phyloP scores from a whole-genome alignment of 2,113 vertebrate species.

The Salvelinus sp. region DNA sequence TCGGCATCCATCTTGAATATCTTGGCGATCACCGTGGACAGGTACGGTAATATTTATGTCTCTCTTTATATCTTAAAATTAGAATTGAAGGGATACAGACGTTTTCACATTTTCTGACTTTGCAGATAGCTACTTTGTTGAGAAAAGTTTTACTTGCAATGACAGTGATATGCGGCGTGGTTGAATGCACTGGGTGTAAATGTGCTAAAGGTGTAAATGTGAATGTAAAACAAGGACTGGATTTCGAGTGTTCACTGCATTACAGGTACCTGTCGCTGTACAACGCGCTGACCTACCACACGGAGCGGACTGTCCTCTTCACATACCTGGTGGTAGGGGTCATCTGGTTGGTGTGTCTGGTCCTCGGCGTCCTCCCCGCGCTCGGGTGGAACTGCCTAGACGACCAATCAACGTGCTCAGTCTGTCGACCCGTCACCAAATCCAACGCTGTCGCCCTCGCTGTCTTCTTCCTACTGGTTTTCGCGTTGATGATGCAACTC shows the following conservation, averaged over 20 bases:
- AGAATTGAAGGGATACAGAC: no score
- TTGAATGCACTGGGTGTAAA: no score
- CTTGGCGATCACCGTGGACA: slow-evolving; percentile 89
- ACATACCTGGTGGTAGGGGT: slow-evolving; percentile 83
- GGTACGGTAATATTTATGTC: slow-evolving; percentile 28
- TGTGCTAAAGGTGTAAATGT: no score
- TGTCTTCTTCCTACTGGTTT: slow-evolving; percentile 85
- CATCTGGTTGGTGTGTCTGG: slow-evolving; percentile 80
- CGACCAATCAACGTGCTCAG: slow-evolving; percentile 81
- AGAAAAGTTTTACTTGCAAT: no score
- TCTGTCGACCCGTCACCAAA: slow-evolving; percentile 85
- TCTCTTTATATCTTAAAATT: no score
- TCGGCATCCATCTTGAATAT: slow-evolving; percentile 88
- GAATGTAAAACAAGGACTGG: no score
- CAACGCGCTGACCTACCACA: slow-evolving; percentile 91
- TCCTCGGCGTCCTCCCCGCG: slow-evolving; percentile 80
- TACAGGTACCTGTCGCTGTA: slow-evolving; percentile 89
- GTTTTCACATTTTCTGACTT: no score
- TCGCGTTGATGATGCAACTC: slow-evolving; percentile 90
- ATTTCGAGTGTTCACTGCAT: no score
- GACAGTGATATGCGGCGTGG: no score
- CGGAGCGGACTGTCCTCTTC: slow-evolving; percentile 82
- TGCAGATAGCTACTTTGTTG: no score
- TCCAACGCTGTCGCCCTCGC: slow-evolving; percentile 85
- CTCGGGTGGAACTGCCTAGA: slow-evolving; percentile 90